Percentiles rank a stretch among this genome's conserved stretches.
phyloP scores from a whole-genome alignment of 2,113 vertebrate genomes.

The Peucedramus taeniatus region DNA sequence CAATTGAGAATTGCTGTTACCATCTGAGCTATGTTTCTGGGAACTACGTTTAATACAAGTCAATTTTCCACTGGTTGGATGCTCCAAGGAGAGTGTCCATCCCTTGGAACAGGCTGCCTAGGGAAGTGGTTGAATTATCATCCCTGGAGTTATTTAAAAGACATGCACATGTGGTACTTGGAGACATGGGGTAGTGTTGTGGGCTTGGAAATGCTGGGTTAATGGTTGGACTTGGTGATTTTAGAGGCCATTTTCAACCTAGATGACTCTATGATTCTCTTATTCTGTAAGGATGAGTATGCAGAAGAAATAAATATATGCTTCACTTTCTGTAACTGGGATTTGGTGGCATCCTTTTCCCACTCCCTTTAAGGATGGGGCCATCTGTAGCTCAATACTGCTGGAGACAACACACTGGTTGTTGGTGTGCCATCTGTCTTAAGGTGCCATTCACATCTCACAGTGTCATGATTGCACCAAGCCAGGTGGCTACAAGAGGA shows the following conservation, averaged over 20 bases:
- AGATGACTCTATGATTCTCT: background rate
- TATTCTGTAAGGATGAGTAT: background rate
- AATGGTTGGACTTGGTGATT: no score
- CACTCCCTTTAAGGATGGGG: background rate
- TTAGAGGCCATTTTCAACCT: background rate
- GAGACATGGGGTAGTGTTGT: background rate
- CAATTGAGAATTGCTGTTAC: background rate
- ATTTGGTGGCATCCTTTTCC: background rate
- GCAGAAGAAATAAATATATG: background rate
- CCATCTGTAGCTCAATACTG: background rate
- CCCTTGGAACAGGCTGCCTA: background rate
- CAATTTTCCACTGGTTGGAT: background rate
- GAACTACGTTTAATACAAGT: background rate
- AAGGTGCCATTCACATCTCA: background rate
- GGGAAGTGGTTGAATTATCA: background rate
- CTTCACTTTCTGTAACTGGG: background rate
- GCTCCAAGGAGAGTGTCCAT: background rate
- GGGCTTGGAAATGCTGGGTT: background rate
- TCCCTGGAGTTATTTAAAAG: background rate
- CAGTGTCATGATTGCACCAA: no score
- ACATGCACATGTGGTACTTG: background rate
- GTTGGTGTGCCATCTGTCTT: background rate
- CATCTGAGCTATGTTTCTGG: background rate
- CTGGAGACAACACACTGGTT: background rate
- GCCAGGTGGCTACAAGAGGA: background rate